A percentile compares a stretch with the other conserved stretches of the same genome.
Evolutionary conservation across 2,888 invertebrate species (phyloP).

Genomic region (Drosophila incognita): DNA sequence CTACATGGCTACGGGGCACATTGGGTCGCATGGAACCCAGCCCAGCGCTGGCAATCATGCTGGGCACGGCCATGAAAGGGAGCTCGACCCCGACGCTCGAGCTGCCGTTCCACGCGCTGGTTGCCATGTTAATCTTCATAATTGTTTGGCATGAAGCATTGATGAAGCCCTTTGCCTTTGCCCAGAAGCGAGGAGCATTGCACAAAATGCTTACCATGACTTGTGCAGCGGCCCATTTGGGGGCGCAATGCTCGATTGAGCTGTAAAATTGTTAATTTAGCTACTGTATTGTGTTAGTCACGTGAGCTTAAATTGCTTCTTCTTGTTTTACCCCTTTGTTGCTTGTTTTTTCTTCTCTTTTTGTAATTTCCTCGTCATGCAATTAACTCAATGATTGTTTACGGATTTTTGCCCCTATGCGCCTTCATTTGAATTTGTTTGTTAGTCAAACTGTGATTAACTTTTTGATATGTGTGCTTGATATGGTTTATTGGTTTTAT

Average conservation of each 20-base stretch:
- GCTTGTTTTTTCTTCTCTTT: slow-evolving; percentile 8
- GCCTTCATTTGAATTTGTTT: not conserved
- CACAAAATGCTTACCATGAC: slow-evolving; percentile 1
- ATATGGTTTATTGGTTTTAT: not conserved
- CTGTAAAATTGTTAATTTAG: slow-evolving; percentile 77
- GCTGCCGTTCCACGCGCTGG: slow-evolving; percentile 42
- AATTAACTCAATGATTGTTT: slow-evolving; percentile 38
- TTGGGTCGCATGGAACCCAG: slow-evolving; percentile 3
- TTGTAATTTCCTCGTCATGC: slow-evolving; percentile 24
- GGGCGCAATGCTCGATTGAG: slow-evolving; percentile 46
- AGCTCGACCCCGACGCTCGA: slow-evolving; percentile 29
- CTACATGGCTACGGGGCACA: slow-evolving; percentile 30
- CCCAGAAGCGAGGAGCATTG: not conserved
- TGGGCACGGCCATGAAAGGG: slow-evolving; percentile 32
- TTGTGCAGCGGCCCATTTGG: slow-evolving; percentile 34
- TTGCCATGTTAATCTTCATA: slow-evolving; percentile 71
- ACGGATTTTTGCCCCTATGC: slow-evolving; percentile 15
- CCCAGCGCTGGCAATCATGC: slow-evolving; percentile 43
- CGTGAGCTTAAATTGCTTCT: slow-evolving; percentile 71
- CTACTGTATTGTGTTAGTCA: slow-evolving; percentile 72
- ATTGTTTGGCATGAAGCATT: slow-evolving; percentile 64
- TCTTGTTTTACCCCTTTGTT: slow-evolving; percentile 42
- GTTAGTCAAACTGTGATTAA: slow-evolving; percentile 35
- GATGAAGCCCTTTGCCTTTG: slow-evolving; percentile 35
- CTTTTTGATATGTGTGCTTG: not conserved